Conservation (phyloP, 2,888 invertebrate genomes). For the Oxystoma pomonae region DNA sequence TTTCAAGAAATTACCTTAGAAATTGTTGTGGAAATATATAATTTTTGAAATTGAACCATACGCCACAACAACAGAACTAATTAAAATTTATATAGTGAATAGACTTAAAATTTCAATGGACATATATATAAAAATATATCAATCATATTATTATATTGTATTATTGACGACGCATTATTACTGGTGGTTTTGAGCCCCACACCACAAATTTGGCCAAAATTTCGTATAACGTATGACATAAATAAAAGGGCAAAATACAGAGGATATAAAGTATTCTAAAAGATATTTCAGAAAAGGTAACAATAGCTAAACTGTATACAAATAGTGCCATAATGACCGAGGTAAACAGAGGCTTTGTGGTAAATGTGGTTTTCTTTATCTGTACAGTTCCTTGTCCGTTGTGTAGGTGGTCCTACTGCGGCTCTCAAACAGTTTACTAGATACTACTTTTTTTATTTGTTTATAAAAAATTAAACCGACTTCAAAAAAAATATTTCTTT, state of each 20-base stretch:
- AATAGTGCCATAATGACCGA: conserved; percentile 46
- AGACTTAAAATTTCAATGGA: neutral
- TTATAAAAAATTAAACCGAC: too few species aligned
- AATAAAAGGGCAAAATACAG: neutral
- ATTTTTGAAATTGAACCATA: too few species aligned
- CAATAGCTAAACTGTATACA: conserved; percentile 43
- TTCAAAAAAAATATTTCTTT: too few species aligned
- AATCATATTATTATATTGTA: neutral
- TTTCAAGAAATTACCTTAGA: too few species aligned
- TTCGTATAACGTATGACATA: neutral
- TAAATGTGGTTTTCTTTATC: conserved; percentile 34
- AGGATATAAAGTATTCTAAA: neutral
- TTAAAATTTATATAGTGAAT: neutral
- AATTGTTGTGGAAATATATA: too few species aligned
- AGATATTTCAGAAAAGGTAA: conserved; percentile 16
- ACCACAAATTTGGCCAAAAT: neutral
- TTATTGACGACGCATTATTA: neutral
- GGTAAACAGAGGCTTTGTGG: conserved; percentile 44
- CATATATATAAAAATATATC: neutral
- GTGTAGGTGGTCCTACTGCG: conserved; percentile 17
- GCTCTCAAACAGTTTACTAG: conserved; percentile 10
- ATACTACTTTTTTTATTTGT: too few species aligned
- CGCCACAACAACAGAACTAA: too few species aligned
- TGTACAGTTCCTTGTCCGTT: conserved; percentile 3
- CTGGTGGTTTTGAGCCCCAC: neutral